Evolutionary conservation across 2,888 invertebrate genomes (phyloP), one percentile per base, ranked within the genome.

Genomic region (Diplazon laetatorius): DNA sequence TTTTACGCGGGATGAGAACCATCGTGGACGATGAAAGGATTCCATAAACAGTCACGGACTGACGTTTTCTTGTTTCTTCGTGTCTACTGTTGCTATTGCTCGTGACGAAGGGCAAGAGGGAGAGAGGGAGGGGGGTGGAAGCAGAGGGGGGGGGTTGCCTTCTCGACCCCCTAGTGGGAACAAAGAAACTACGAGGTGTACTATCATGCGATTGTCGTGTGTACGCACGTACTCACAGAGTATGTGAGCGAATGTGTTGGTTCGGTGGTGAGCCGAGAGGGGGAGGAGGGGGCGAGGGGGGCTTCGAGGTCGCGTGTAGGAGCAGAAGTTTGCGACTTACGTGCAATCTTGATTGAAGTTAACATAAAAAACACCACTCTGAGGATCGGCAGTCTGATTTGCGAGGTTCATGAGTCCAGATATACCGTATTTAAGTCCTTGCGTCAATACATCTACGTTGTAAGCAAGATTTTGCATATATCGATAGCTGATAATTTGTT

Each of bases 341-440:
- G 98, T 96, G 94, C 95, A 96, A 92, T 99, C 98, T 92, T 99
- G 98, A 92, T 99, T 99, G 91, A 99, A 99, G 93, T 97, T 98
- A 87, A 98, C 97, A 92, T 97, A 98, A 92, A 96, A 95, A 92
- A 96, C 95, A 92, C 96, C 96, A 92, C 94, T 95, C 93, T 95
- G 94, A 91, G 95, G 93, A 92, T 95, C 96, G 91, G 94, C 94
- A 89, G 94, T 94, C 92, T 94, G 94, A 92, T 93, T 94, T 94
- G 95, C 94, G 93, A 95, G 95, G 95, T 95, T 96, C 96, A 96
- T 96, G 93, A 95, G 95, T 94, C 93, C 94, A 93, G 93, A 91
- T 91, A 92, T 91, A 86, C 92, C 91, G 89, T 90, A 90, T 89
- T 91, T 91, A 78, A 91, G 87, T 82, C 91, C 91, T 87, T 91